These are phyloP conservation scores for Andricus grossulariae DNA, from an alignment of 1,140 invertebrate species.

Conservation along the genomic window DNA sequence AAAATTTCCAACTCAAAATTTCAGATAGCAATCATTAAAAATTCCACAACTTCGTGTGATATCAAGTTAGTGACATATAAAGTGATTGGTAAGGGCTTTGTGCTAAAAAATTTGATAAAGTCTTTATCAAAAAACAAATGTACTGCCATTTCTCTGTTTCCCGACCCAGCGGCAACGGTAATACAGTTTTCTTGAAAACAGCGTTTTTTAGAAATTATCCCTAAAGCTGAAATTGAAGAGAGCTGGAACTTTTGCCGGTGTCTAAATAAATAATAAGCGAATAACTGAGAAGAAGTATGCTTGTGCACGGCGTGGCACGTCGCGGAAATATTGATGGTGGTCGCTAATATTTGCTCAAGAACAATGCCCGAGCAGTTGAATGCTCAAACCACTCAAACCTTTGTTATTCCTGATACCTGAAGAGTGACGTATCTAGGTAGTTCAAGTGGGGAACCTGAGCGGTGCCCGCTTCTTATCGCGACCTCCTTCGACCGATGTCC, in stretches of 20 bases:
- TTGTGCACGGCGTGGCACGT: background rate
- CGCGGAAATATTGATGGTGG: slow-evolving; percentile 45
- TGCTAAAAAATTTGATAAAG: too few relatives aligned
- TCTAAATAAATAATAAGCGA: background rate
- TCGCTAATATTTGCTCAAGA: slow-evolving; percentile 64
- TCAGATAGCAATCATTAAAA: too few relatives aligned
- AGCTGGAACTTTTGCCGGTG: background rate
- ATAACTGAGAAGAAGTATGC: background rate
- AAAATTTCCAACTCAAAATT: too few relatives aligned
- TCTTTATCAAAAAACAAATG: too few relatives aligned
- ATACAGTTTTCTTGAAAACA: too few relatives aligned
- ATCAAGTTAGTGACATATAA: too few relatives aligned
- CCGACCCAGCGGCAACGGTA: too few relatives aligned
- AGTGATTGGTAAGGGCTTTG: too few relatives aligned
- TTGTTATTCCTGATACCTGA: slow-evolving; percentile 58
- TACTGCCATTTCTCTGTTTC: too few relatives aligned
- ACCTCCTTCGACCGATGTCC: slow-evolving; percentile 63
- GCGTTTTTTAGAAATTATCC: too few relatives aligned
- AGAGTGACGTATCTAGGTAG: slow-evolving; percentile 50
- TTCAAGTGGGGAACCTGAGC: slow-evolving; percentile 42
- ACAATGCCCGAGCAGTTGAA: slow-evolving; percentile 59
- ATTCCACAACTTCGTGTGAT: too few relatives aligned
- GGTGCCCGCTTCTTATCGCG: slow-evolving; percentile 62
- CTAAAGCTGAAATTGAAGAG: too few relatives aligned
- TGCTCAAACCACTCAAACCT: slow-evolving; percentile 54